Conservation (phyloP, 2,888 invertebrate genomes). For the Andrena marginata region DNA sequence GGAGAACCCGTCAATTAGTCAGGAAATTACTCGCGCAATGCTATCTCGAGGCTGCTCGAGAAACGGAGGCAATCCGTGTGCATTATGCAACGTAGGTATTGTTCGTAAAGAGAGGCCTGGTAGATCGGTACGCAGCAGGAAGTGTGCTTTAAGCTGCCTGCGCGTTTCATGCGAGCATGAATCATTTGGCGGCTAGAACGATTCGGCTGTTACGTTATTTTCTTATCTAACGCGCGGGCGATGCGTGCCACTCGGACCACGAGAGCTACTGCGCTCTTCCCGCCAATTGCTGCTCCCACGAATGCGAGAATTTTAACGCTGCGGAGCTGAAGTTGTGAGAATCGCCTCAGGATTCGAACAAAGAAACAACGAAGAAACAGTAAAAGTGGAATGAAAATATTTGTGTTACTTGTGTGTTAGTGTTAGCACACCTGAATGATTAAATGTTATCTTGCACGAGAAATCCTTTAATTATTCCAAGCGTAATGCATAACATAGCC, state of each 20-base stretch:
- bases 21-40: background rate
- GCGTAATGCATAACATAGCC: no score
- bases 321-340: background rate
- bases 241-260: conserved; percentile 15
- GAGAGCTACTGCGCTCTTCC: conserved; percentile 8
- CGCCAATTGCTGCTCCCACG: background rate
- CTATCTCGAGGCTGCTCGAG: conserved; percentile 13
- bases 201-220: conserved; percentile 57
- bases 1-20: conserved; percentile 18
- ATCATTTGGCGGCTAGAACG: conserved; percentile 55
- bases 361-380: no score
- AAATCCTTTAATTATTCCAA: no score
- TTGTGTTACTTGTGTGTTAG: no score
- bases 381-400: no score
- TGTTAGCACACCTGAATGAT: no score
- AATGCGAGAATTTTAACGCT: background rate
- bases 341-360: no score
- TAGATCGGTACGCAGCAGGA: conserved; percentile 57
- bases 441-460: no score
- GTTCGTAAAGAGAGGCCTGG: conserved; percentile 54
- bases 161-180: conserved; percentile 50
- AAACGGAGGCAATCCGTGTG: conserved; percentile 32
- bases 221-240: conserved; percentile 48
- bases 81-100: conserved; percentile 63
- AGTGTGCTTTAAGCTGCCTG: conserved; percentile 56